Conservation (phyloP, 2,888 invertebrate species). For the Blastobasis adustella region DNA sequence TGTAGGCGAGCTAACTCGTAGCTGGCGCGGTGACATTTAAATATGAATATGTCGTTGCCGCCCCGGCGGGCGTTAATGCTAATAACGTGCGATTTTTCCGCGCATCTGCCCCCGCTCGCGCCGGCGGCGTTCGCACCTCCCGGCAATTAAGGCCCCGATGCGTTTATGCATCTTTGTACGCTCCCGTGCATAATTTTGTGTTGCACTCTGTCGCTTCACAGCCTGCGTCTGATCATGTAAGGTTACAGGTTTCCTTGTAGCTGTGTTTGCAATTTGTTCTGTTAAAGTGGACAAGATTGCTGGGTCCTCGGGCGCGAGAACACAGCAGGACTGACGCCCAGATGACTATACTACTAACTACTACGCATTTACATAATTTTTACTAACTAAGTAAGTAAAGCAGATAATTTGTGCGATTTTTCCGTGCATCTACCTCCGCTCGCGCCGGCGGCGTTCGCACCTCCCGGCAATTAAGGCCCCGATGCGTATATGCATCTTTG, state of each 20-base stretch:
- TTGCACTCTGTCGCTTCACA: too few species aligned
- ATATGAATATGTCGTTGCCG: conserved; percentile 65
- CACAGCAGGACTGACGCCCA: too few species aligned
- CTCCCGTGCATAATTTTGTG: too few species aligned
- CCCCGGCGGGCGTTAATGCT: conserved; percentile 34
- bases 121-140: conserved; percentile 13
- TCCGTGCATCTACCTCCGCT: conserved; percentile 54
- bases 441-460: conserved; percentile 14
- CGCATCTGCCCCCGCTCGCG: conserved; percentile 43
- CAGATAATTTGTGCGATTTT: conserved; percentile 66
- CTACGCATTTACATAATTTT: too few species aligned
- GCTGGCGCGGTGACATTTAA: conserved; percentile 57
- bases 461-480: conserved; percentile 28
- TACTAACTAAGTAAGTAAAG: too few species aligned
- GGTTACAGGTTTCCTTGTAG: too few species aligned
- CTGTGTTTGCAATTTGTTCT: too few species aligned
- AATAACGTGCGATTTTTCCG: conserved; percentile 69
- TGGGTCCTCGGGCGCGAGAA: too few species aligned
- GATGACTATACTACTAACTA: too few species aligned
- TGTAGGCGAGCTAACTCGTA: conserved; percentile 28
- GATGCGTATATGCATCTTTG: conserved; percentile 10
- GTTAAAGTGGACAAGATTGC: too few species aligned
- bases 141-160: conserved; percentile 29
- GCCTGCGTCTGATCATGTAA: too few species aligned
- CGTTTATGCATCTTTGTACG: conserved; percentile 2